Percentiles rank a stretch among this genome's conserved stretches.
Evolutionary conservation across 2,113 vertebrate species (phyloP).

Genomic region (Dipodomys spectabilis): DNA sequence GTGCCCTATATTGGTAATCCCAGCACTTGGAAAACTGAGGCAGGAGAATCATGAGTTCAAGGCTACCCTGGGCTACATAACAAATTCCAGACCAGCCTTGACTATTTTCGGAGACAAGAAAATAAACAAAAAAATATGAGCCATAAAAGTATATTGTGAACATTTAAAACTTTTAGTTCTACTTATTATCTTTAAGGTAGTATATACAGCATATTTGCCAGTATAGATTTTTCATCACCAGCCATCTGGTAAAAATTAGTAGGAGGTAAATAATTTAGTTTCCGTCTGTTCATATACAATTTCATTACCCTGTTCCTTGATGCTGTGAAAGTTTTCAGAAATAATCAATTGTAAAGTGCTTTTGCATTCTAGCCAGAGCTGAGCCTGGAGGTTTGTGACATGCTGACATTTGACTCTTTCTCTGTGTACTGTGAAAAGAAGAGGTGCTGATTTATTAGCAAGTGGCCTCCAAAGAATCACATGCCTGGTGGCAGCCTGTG

Average conservation of each 20-base stretch:
- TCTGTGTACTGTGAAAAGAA: conserved; percentile 24
- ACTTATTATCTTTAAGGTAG: conserved; percentile 57
- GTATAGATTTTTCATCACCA: conserved; percentile 68
- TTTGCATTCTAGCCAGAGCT: conserved; percentile 37
- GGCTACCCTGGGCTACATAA: not conserved
- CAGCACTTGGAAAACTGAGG: not conserved
- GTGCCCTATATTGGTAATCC: not conserved
- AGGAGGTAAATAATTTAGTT: conserved; percentile 78
- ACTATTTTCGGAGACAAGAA: too few species aligned
- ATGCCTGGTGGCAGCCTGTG: not conserved
- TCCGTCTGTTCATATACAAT: conserved; percentile 71
- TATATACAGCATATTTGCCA: conserved; percentile 23
- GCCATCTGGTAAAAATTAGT: conserved; percentile 77
- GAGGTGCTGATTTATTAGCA: conserved; percentile 39
- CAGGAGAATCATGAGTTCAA: not conserved
- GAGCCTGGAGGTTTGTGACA: conserved; percentile 9
- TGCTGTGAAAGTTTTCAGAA: conserved; percentile 70
- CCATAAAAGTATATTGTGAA: conserved; percentile 28
- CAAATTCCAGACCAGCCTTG: not conserved
- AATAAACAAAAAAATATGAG: not conserved
- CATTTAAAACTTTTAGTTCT: conserved; percentile 40
- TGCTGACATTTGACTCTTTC: conserved; percentile 35
- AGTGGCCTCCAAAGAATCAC: not conserved
- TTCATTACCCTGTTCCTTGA: conserved; percentile 67
- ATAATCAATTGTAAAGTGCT: conserved; percentile 68